These are phyloP conservation scores for Phytoseiulus persimilis DNA, from an alignment of 2,888 invertebrate genomes.

Conservation along the genomic window DNA sequence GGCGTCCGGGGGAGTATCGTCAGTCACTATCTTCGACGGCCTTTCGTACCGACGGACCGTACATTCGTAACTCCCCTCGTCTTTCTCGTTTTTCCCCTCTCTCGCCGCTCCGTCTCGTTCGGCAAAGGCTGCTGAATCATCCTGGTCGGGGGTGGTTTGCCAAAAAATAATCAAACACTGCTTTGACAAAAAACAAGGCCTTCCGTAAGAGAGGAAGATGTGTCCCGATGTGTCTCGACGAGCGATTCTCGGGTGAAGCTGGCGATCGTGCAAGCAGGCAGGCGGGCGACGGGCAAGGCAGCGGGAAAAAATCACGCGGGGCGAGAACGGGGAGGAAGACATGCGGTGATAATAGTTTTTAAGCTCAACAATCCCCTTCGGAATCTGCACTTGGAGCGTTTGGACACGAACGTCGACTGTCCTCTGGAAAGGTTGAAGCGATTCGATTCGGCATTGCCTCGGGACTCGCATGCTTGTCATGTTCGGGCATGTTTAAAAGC, in stretches of 20 bases:
- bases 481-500: no score
- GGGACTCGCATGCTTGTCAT: no score
- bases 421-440: not conserved
- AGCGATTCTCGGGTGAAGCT: not conserved
- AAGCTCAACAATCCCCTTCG: not conserved
- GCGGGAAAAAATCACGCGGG: not conserved
- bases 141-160: not conserved
- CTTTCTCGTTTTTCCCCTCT: not conserved
- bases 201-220: not conserved
- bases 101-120: not conserved
- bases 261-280: no score
- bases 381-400: not conserved
- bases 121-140: not conserved
- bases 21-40: not conserved
- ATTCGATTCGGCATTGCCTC: not conserved
- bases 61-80: not conserved
- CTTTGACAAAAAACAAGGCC: slow-evolving; percentile 5
- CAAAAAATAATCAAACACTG: not conserved
- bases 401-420: not conserved
- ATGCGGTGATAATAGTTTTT: not conserved
- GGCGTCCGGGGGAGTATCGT: not conserved
- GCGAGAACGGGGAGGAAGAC: not conserved
- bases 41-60: no score
- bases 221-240: not conserved
- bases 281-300: not conserved